A percentile compares a stretch with the other conserved stretches of the same genome.
Conservation (phyloP, 35 echinoderm and acorn worm species). For the Patiria miniata region DNA sequence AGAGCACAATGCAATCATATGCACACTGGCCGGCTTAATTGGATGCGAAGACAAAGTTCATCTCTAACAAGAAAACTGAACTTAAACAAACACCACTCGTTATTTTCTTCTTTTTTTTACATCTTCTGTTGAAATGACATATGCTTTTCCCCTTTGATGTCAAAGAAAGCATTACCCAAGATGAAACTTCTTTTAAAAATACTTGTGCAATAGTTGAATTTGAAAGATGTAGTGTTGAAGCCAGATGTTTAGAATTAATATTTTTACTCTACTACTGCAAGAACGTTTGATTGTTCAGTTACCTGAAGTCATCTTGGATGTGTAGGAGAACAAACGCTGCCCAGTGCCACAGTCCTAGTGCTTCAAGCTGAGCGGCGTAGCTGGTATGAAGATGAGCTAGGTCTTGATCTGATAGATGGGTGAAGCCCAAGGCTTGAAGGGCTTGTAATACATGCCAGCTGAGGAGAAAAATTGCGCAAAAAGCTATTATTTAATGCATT, state of each 20-base stretch:
- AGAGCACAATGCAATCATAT: neutral
- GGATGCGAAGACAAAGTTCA: slow-evolving; percentile 2
- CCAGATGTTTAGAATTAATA: too few relatives aligned
- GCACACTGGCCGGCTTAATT: slow-evolving; percentile 23
- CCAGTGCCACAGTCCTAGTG: slow-evolving; percentile 94
- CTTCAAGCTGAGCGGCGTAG: slow-evolving; percentile 87
- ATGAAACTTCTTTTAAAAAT: too few relatives aligned
- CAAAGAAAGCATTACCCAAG: too few relatives aligned
- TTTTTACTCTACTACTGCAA: too few relatives aligned
- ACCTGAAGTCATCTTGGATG: slow-evolving; percentile 68
- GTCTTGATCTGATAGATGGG: slow-evolving; percentile 73
- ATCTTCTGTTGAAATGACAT: too few relatives aligned
- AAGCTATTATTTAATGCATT: neutral
- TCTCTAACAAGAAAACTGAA: too few relatives aligned
- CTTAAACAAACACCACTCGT: too few relatives aligned
- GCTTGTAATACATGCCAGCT: slow-evolving; percentile 94
- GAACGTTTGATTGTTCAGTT: neutral
- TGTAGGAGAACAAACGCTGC: slow-evolving; percentile 90
- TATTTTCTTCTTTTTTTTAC: too few relatives aligned
- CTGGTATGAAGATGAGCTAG: slow-evolving; percentile 60
- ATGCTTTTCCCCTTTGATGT: too few relatives aligned
- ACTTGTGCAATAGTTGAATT: too few relatives aligned
- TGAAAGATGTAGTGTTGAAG: too few relatives aligned
- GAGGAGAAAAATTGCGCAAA: slow-evolving; percentile 39
- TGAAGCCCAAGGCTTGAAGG: slow-evolving; percentile 78